Evolutionary conservation across 2,797 vertebrate genomes (phyloP).

Genomic region (Onychomys torridus): DNA sequence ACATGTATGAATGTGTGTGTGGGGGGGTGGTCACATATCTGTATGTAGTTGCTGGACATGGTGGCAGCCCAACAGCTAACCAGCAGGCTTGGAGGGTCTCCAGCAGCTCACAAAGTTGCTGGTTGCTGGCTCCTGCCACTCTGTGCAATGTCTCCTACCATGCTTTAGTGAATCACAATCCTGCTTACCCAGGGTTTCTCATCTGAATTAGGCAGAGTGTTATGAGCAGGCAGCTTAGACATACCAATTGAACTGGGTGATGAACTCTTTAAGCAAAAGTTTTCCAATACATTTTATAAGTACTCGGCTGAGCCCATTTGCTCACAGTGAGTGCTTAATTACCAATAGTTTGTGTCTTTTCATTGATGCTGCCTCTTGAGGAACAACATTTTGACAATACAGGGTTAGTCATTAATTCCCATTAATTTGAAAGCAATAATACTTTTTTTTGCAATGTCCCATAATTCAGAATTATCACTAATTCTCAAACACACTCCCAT

Average conservation of each 20-base stretch:
- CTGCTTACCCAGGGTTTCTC: conserved; percentile 36
- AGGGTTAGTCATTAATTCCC: conserved; percentile 69
- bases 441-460: conserved; percentile 58
- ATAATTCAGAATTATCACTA: conserved; percentile 77
- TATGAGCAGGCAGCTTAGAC: conserved; percentile 9
- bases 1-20: background rate
- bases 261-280: conserved; percentile 6
- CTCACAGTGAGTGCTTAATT: conserved; percentile 64
- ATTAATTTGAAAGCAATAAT: conserved; percentile 79
- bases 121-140: conserved; percentile 5
- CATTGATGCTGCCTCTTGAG: conserved; percentile 61
- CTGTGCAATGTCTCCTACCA: background rate
- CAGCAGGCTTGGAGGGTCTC: conserved; percentile 16
- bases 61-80: conserved; percentile 33
- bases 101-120: background rate
- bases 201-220: conserved; percentile 2
- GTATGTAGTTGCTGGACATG: background rate
- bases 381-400: conserved; percentile 29
- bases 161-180: background rate
- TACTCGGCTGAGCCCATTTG: background rate
- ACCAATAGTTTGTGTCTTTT: conserved; percentile 63
- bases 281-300: conserved; percentile 60
- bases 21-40: background rate
- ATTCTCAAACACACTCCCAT: conserved; percentile 58
- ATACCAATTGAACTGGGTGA: background rate